These are phyloP conservation scores for Drosophila sucinea DNA, from an alignment of 1,140 invertebrate species.

Conservation along the genomic window DNA sequence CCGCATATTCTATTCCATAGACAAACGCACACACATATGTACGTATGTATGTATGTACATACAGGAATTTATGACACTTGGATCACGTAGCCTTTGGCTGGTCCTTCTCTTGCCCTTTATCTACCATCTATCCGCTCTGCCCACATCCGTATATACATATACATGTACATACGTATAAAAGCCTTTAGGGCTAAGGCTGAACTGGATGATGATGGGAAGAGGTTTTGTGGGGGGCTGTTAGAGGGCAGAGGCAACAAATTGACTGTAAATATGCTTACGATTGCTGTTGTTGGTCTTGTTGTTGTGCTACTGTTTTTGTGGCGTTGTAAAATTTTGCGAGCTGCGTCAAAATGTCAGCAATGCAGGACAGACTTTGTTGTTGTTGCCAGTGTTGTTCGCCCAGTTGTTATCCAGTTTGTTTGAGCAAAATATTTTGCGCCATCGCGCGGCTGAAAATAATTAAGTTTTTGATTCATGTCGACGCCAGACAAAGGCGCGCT, in stretches of 20 bases:
- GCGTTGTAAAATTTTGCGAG: conserved; percentile 61
- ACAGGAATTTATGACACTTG: conserved; percentile 57
- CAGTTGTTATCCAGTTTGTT: conserved; percentile 49
- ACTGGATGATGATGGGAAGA: not conserved
- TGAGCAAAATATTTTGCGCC: conserved; percentile 58
- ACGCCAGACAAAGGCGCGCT: conserved; percentile 67
- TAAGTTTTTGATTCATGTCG: conserved; percentile 80
- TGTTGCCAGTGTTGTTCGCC: conserved; percentile 16
- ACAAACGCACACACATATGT: not conserved
- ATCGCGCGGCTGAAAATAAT: conserved; percentile 75
- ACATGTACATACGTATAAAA: conserved; percentile 5
- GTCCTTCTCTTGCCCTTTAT: not conserved
- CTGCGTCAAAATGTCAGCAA: conserved; percentile 69
- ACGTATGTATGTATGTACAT: not conserved
- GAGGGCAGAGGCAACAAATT: conserved; percentile 54
- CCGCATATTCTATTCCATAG: conserved; percentile 13
- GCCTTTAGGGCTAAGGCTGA: conserved; percentile 22
- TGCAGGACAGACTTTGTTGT: conserved; percentile 59
- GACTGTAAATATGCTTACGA: conserved; percentile 77
- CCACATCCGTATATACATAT: not conserved
- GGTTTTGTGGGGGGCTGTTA: not conserved
- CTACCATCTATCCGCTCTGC: not conserved
- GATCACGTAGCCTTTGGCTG: conserved; percentile 35
- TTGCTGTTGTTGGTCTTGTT: conserved; percentile 33
- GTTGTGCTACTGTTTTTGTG: conserved; percentile 48